Percentiles rank a stretch among this genome's conserved stretches.
Conservation (phyloP, 2,797 vertebrate species). For the Anguilla pacifica region DNA sequence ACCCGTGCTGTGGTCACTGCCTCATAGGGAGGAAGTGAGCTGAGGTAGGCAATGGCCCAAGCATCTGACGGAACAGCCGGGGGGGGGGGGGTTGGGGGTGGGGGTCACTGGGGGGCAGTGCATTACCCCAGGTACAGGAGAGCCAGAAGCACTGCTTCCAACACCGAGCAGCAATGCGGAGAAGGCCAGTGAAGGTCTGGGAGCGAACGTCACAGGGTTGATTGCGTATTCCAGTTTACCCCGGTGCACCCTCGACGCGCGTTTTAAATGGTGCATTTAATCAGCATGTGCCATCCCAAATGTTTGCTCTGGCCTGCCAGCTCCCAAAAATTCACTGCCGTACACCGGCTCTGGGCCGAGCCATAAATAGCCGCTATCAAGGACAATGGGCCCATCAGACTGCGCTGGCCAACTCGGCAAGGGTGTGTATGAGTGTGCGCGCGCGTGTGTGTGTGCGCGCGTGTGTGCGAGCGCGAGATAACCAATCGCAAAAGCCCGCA, state of each 20-base stretch:
- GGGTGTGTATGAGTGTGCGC: background rate
- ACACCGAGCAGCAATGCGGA: background rate
- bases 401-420: background rate
- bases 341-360: slow-evolving; percentile 48
- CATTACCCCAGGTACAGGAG: background rate
- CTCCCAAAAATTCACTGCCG: slow-evolving; percentile 47
- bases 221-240: background rate
- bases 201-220: background rate
- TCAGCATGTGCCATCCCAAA: slow-evolving; percentile 44
- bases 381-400: slow-evolving; percentile 50
- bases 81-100: background rate
- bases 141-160: background rate
- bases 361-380: slow-evolving; percentile 59
- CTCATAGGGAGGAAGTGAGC: slow-evolving; percentile 54
- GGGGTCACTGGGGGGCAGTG: background rate
- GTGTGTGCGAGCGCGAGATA: background rate
- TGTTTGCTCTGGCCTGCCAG: slow-evolving; percentile 47
- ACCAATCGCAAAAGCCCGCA: background rate
- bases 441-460: background rate
- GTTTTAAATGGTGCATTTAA: background rate
- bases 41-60: slow-evolving; percentile 34
- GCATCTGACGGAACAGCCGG: background rate
- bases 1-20: slow-evolving; percentile 55
- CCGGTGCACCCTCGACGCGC: background rate
- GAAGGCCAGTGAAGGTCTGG: background rate